Evolutionary conservation across 2,113 vertebrate species (phyloP).

Genomic region (Scopus umbretta): DNA sequence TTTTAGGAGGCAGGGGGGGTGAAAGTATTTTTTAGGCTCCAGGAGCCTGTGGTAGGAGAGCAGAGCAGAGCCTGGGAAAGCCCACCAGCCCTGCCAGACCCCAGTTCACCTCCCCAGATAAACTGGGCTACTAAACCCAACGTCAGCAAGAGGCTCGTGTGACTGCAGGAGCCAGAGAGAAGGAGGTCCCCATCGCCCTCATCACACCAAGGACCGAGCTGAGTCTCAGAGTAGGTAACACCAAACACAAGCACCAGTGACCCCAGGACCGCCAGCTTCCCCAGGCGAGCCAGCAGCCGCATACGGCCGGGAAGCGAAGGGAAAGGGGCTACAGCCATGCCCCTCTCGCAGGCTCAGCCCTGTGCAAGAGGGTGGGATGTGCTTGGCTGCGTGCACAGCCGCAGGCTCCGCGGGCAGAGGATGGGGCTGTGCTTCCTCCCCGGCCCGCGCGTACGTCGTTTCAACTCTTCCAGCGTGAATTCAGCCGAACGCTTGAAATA

Average conservation of each 20-base stretch:
- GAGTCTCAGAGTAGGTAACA: not conserved
- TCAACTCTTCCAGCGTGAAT: too few relatives aligned
- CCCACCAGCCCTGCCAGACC: not conserved
- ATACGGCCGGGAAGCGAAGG: rapidly evolving
- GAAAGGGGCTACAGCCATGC: too few relatives aligned
- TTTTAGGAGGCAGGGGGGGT: too few relatives aligned
- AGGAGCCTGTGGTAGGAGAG: not conserved
- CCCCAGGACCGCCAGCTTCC: not conserved
- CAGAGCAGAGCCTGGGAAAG: not conserved
- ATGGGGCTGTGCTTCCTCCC: not conserved
- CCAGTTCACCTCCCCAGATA: not conserved
- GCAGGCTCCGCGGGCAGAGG: not conserved
- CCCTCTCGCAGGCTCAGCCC: not conserved
- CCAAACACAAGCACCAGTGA: not conserved
- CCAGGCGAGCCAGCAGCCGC: not conserved
- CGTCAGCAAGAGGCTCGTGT: rapidly evolving
- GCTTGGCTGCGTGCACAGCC: not conserved
- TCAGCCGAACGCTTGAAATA: not conserved
- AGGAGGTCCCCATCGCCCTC: not conserved
- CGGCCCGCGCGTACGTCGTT: rapidly evolving
- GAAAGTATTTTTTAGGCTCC: too few relatives aligned
- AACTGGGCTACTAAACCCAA: rapidly evolving
- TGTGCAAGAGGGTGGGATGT: not conserved
- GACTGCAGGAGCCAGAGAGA: not conserved
- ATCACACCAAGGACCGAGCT: not conserved